phyloP scores from a whole-genome alignment of 2,113 vertebrate species.

The Cygnus atratus region DNA sequence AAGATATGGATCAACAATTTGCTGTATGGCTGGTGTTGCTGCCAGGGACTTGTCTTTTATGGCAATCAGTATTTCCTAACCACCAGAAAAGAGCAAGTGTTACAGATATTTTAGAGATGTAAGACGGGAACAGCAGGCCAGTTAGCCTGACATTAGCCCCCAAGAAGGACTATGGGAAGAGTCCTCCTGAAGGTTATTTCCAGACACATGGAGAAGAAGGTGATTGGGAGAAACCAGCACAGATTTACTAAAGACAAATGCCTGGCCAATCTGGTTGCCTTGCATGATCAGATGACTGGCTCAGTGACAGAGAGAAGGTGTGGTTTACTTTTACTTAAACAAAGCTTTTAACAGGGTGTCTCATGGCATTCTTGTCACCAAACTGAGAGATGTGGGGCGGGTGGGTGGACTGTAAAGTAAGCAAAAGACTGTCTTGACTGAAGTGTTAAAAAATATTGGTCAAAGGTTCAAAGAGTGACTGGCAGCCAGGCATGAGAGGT shows the following conservation, averaged over 20 bases:
- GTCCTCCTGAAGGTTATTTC: neutral
- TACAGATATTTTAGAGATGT: neutral
- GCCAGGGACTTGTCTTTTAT: neutral
- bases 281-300: neutral
- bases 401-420: neutral
- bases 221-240: neutral
- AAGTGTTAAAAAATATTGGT: neutral
- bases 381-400: neutral
- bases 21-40: neutral
- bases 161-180: neutral
- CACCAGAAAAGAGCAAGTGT: neutral
- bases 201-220: neutral
- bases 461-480: neutral
- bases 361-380: neutral
- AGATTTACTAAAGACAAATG: neutral
- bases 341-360: neutral
- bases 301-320: neutral
- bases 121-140: neutral
- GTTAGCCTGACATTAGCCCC: neutral
- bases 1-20: neutral
- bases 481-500: neutral
- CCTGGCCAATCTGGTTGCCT: neutral
- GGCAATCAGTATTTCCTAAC: neutral
- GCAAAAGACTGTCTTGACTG: neutral
- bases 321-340: neutral